Base-by-base conservation (phyloP, 2,113 vertebrate genomes). In the Bos indicus region DNA sequence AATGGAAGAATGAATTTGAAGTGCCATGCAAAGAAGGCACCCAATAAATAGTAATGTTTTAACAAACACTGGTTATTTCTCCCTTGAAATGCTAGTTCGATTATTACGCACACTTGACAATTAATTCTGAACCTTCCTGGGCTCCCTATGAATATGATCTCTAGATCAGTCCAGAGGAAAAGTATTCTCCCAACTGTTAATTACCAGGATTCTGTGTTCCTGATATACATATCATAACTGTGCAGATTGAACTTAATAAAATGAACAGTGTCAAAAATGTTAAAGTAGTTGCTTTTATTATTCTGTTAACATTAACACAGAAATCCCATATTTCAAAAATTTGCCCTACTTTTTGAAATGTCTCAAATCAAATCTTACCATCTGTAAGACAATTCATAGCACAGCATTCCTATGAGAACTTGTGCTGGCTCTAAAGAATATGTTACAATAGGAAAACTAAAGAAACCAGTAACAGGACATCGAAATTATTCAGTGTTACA, bases 81-180 rank as follows among this genome's bases (percentile, higher is more conserved):
- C 54, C 88, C 83, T 59, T 89, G 30, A 95, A 95, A 94, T 87
- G 81, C 33, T 90, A 51, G 94, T 95, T 57, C 83, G 30, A 88
- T 90, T 95, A 82, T n/a, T 60, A 87, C 7, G 25, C 30, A 57
- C 5, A 56, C 52, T 36, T 46, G 59, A 64, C 28, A 84, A 62
- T 86, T 82, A 94, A 43, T 59, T 93, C 90, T 83, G 54, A 95
- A 92, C 14, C 28, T 92, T 94, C 74, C 57, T 23, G 87, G 57
- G 46, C 6, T 84, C 64, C 26, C n/a, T 46, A 81, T 71, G 52
- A 85, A 94, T 60, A 97, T 87, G 17, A 80, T 88, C 40, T 90
- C 71, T 51, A 80, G 28, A 83, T 26, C 36, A 82, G 25, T 21
- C 17, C 40, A 77, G 14, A 16, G 19, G 1, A 59, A 77, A 96